Conservation (phyloP, 1,140 invertebrate species). For the Eufriesea mexicana region DNA sequence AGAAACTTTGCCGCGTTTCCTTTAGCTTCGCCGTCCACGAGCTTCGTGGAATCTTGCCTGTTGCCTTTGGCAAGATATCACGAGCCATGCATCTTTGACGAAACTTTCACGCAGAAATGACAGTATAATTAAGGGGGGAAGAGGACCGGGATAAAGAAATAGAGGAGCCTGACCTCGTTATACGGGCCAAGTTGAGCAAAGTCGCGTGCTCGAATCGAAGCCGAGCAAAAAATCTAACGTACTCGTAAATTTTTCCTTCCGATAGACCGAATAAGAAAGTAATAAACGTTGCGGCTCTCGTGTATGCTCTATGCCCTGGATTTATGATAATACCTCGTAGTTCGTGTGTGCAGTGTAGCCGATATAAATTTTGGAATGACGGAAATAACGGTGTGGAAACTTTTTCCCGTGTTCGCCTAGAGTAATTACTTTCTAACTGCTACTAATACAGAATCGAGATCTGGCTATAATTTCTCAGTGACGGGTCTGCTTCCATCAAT, state of each 20-base stretch:
- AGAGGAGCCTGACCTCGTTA: neutral
- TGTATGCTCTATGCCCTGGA: neutral
- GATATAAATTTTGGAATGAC: constrained; percentile 22
- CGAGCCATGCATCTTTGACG: constrained; percentile 1
- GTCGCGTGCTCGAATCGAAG: neutral
- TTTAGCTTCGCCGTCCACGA: no score
- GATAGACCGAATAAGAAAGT: constrained; percentile 27
- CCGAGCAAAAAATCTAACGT: neutral
- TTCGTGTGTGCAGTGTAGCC: neutral
- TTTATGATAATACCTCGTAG: constrained; percentile 32
- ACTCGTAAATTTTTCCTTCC: constrained; percentile 27
- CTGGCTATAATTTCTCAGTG: constrained; percentile 28
- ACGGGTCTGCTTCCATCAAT: neutral
- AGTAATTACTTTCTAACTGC: constrained; percentile 36
- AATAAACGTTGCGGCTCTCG: constrained; percentile 1
- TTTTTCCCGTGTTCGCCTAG: neutral
- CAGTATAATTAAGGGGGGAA: constrained; percentile 2
- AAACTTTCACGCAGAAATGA: constrained; percentile 1
- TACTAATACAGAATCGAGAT: neutral
- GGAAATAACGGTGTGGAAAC: neutral
- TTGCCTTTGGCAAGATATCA: neutral
- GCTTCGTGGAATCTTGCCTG: neutral
- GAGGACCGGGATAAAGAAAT: neutral
- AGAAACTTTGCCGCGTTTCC: neutral
- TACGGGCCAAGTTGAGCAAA: no score